A percentile compares a stretch with the other conserved stretches of the same genome.
Evolutionary conservation across 2,797 vertebrate genomes (phyloP).

Genomic region (Pempheris klunzingeri): DNA sequence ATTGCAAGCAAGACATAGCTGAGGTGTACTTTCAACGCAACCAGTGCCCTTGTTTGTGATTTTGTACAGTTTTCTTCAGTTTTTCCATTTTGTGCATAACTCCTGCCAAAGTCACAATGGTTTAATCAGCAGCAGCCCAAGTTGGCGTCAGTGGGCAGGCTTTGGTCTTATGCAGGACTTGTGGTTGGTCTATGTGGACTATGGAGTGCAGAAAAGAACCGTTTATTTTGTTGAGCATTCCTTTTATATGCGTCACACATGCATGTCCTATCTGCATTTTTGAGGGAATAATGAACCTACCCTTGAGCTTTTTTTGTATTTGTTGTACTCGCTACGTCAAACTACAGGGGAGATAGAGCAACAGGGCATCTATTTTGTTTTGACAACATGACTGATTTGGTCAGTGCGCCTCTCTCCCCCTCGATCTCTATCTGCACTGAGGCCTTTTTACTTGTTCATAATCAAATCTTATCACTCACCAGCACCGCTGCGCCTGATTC

Average conservation of each 20-base stretch:
- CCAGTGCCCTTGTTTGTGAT: conserved; percentile 54
- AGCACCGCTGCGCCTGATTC: conserved; percentile 43
- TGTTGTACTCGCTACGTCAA: conserved; percentile 41
- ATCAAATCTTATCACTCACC: conserved; percentile 67
- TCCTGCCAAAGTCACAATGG: conserved; percentile 78
- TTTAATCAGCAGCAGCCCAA: conserved; percentile 76
- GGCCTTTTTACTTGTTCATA: conserved; percentile 67
- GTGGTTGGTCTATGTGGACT: conserved; percentile 74
- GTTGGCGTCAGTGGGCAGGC: conserved; percentile 78
- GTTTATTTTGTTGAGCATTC: conserved; percentile 78
- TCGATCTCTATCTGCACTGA: conserved; percentile 48
- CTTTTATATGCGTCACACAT: conserved; percentile 73
- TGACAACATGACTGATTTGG: conserved; percentile 63
- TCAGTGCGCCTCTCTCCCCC: conserved; percentile 31
- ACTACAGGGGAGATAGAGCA: conserved; percentile 40
- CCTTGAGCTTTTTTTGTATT: conserved; percentile 47
- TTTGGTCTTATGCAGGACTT: conserved; percentile 75
- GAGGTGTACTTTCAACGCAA: conserved; percentile 8
- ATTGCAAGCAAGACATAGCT: conserved; percentile 12
- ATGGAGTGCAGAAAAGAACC: conserved; percentile 67
- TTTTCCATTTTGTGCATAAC: conserved; percentile 68
- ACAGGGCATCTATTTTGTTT: conserved; percentile 68
- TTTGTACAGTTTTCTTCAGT: conserved; percentile 59
- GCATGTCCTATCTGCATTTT: conserved; percentile 65
- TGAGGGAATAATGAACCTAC: conserved; percentile 32